Evolutionary conservation across 1,140 invertebrate genomes (phyloP), one percentile per base, ranked within the genome.

Genomic region (Neotoxoptera formosana): DNA sequence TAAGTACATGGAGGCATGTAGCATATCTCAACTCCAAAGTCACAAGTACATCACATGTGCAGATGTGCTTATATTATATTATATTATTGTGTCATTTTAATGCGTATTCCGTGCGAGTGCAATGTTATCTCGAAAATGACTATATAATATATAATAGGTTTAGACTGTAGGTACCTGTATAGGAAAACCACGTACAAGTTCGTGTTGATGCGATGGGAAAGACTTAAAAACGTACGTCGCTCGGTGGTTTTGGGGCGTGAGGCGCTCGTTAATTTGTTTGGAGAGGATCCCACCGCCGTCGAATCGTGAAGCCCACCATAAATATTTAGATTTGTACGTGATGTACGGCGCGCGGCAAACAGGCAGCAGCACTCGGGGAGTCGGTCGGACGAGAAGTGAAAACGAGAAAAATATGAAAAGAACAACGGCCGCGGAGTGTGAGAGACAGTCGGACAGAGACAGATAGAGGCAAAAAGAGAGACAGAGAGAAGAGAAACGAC

Each of bases 291-390:
- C 91, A 30, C 76, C 47, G 67, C 41, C 41, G 56, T 17, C 90
- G 90, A 81, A 91, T 48, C 60, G 60, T 81, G 90, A 48, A 81
- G 90, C 60, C 81, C 60, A 81, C 60, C 90, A 48, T 53, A 92
- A 92, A 92, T 84, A 92, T 92, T 92, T 92, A 84, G 91, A 92
- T 92, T 92, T 23, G 91, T 47, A 48, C 90, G 67, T 91, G 90
- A 91, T 67, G 90, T 45, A 41, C 60, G 8, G 67, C 60, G 41
- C 25, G 60, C 47, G 30, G 87, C n/a, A 36, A 89, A 89, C 87
- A 53, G 30, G 36, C 47, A 21, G 86, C 30, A 76, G 45, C 90
- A 91, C 90, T 92, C 47, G 56, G 45, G 7, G 9, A 67, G 47
- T 30, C 67, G n/a, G 30, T 56, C 30, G 20, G 87, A 21, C 87